Conservation (phyloP, 2,888 invertebrate species). For the Diploptera punctata region DNA sequence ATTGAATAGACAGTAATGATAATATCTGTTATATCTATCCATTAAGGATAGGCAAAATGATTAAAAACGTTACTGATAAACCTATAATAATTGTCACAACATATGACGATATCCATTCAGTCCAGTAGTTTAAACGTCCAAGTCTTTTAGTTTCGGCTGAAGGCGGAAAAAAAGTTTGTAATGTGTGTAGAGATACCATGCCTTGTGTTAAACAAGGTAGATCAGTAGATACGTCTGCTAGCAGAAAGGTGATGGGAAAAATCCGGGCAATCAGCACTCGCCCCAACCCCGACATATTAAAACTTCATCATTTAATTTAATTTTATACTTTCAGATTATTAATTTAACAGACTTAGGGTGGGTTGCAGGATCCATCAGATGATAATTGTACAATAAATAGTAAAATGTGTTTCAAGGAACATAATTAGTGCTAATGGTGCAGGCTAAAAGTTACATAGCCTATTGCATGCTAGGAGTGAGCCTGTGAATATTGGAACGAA, state of each 20-base stretch:
- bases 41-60: constrained; percentile 7
- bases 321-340: no score
- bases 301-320: no score
- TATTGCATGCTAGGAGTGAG: no score
- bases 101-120: not conserved
- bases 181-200: not conserved
- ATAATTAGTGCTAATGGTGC: no score
- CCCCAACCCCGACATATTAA: no score
- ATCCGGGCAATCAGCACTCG: no score
- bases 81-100: not conserved
- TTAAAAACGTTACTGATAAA: not conserved
- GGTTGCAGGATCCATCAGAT: no score
- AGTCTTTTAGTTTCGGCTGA: not conserved
- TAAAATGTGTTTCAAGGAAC: no score
- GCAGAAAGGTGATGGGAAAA: not conserved
- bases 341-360: no score
- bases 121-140: constrained; percentile 1
- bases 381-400: no score
- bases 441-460: no score
- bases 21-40: constrained; percentile 24
- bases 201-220: not conserved
- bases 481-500: no score
- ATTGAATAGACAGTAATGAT: constrained; percentile 26
- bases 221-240: not conserved
- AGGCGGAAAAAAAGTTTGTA: not conserved